These are phyloP conservation scores for Entelurus aequoreus DNA, from an alignment of 2,113 vertebrate genomes.

Conservation along the genomic window DNA sequence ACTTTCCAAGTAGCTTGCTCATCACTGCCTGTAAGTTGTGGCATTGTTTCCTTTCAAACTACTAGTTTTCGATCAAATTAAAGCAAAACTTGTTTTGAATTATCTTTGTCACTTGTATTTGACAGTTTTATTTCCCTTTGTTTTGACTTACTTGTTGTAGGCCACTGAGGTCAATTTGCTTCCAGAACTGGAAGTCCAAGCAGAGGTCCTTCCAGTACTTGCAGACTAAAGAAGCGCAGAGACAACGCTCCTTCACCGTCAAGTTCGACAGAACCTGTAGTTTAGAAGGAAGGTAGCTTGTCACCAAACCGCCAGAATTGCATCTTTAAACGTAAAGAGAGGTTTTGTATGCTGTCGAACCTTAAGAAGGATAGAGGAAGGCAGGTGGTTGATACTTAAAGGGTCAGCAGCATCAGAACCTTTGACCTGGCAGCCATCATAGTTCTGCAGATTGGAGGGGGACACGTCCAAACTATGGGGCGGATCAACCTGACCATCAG, in stretches of 20 bases:
- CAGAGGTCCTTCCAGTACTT: slow-evolving; percentile 98
- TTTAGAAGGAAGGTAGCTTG: not conserved
- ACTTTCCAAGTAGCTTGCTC: too few species aligned
- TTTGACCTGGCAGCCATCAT: slow-evolving; percentile 67
- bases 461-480: slow-evolving; percentile 59
- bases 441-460: slow-evolving; percentile 62
- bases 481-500: slow-evolving; percentile 60
- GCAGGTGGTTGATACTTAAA: slow-evolving; percentile 87
- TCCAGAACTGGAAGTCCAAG: slow-evolving; percentile 99
- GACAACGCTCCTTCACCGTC: slow-evolving; percentile 92
- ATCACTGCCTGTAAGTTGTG: too few species aligned
- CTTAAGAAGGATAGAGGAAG: slow-evolving; percentile 94
- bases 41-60: not conserved
- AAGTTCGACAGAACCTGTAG: slow-evolving; percentile 92
- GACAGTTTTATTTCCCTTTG: not conserved
- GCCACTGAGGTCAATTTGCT: slow-evolving; percentile 95
- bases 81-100: too few species aligned
- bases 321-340: not conserved
- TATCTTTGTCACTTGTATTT: not conserved
- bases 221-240: slow-evolving; percentile 93
- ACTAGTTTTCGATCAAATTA: too few species aligned
- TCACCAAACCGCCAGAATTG: not conserved
- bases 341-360: slow-evolving; percentile 60
- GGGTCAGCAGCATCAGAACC: slow-evolving; percentile 59
- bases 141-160: slow-evolving; percentile 84